A percentile compares a stretch with the other conserved stretches of the same genome.
Conservation (phyloP, 2,113 vertebrate genomes). For the Copsychus sechellarum region DNA sequence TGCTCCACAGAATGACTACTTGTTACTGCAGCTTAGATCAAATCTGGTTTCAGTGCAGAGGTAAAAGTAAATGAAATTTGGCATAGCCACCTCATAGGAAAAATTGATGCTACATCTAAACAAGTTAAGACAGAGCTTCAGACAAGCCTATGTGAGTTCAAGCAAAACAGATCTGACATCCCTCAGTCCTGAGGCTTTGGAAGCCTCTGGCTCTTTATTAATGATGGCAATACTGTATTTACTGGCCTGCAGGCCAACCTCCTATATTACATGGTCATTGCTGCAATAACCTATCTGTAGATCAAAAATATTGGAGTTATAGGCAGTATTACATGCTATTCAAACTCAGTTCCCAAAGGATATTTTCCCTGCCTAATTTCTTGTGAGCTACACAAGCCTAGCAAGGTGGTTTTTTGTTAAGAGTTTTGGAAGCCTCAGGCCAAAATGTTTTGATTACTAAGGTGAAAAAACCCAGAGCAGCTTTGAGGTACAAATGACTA, state of each 20-base stretch:
- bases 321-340: neutral
- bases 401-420: neutral
- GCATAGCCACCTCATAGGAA: neutral
- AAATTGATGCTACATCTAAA: neutral
- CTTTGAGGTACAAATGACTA: neutral
- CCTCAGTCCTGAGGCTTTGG: neutral
- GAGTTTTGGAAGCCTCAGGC: neutral
- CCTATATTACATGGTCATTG: neutral
- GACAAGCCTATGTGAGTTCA: neutral
- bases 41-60: neutral
- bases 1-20: neutral
- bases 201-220: neutral
- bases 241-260: neutral
- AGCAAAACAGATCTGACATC: neutral
- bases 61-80: neutral
- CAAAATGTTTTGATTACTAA: neutral
- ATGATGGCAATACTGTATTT: neutral
- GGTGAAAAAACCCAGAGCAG: neutral
- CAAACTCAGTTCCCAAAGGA: neutral
- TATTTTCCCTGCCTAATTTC: neutral
- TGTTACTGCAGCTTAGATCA: neutral
- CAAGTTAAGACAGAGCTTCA: neutral
- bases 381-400: neutral
- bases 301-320: neutral
- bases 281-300: neutral